Base-by-base conservation (phyloP, 2,888 invertebrate genomes). In the Panzeria rudis region DNA sequence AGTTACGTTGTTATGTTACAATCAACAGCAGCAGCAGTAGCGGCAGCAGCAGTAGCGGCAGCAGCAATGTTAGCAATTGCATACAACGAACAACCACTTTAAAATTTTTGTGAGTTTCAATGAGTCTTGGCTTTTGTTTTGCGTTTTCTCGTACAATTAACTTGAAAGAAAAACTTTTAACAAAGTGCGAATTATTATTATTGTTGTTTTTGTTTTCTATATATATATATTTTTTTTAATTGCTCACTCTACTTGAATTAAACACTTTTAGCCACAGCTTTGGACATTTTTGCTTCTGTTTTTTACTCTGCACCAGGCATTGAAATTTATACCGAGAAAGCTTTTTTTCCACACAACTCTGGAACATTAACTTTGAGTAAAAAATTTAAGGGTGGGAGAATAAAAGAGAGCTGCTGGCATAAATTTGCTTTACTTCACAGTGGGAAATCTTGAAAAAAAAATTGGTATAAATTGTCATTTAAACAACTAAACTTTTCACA, bases 141-240 rank as follows among this genome's bases (percentile, higher is more conserved):
- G 64, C 85, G 78, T 78, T 82, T 82, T 84, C 79, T 85, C 87
- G 84, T 86, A 86, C 87, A 86, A 87, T 87, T 87, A 86, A 85
- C 77, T 86, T 83, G 81, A 86, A 85, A 83, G 85, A 81, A 87
- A 87, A 86, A 83, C 69, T 85, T 83, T 83, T 85, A 84, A 87
- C 86, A 83, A 87, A 87, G 87, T 87, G 87, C 80, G 86, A 87
- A 86, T 79, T 86, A 87, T 86, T 87, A 79, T 83, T 84, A 72
- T 29, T 61, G 52, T 64, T 64, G 62, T 64, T 66, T 35, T 81
- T 78, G 59, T 69, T 78, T 69, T 25, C 23, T 20, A 68, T 47
- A 41, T 44, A 59, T n/a, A 23, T 20, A 25, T 32, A 41, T 15
- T n/a, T 52, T 41, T 73, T 75, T 82, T 47, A 79, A 85, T 71